These are phyloP conservation scores for Cynopterus brachyotis DNA, from an alignment of 2,113 vertebrate species.

Conservation along the genomic window DNA sequence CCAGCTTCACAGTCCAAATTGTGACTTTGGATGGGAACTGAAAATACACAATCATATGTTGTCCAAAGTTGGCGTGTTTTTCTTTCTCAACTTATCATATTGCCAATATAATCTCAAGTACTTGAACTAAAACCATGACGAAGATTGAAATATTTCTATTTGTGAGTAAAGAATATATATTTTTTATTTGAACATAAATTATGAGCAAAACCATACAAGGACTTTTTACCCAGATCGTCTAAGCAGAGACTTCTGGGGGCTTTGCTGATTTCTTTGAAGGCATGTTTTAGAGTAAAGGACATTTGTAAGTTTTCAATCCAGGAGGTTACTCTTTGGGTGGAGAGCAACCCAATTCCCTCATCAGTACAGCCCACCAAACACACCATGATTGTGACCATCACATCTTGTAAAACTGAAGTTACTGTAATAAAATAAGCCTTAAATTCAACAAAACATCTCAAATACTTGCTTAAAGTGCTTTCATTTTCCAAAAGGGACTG, in stretches of 20 bases:
- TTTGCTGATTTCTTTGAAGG: not conserved
- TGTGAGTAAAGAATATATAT: not conserved
- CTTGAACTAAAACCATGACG: not conserved
- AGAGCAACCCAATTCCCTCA: not conserved
- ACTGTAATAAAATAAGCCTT: not conserved
- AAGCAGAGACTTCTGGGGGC: not conserved
- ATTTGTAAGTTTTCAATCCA: not conserved
- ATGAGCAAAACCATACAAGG: not conserved
- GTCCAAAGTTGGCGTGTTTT: slow-evolving; percentile 45
- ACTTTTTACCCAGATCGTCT: not conserved
- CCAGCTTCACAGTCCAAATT: slow-evolving; percentile 20
- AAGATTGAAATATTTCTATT: slow-evolving; percentile 7
- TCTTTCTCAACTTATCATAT: not conserved
- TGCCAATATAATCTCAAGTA: slow-evolving; percentile 33
- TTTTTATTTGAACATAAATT: slow-evolving; percentile 22
- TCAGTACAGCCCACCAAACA: not conserved
- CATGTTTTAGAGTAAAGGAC: not conserved
- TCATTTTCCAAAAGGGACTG: not conserved
- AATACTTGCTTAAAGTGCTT: not conserved
- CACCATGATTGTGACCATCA: not conserved
- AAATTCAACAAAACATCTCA: slow-evolving; percentile 9
- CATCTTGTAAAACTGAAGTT: not conserved
- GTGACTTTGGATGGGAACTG: slow-evolving; percentile 48
- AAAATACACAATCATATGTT: slow-evolving; percentile 55
- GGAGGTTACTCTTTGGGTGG: not conserved